A percentile compares a stretch with the other conserved stretches of the same genome.
Conservation (phyloP, 2,888 invertebrate species). For the Nudaria mundana region DNA sequence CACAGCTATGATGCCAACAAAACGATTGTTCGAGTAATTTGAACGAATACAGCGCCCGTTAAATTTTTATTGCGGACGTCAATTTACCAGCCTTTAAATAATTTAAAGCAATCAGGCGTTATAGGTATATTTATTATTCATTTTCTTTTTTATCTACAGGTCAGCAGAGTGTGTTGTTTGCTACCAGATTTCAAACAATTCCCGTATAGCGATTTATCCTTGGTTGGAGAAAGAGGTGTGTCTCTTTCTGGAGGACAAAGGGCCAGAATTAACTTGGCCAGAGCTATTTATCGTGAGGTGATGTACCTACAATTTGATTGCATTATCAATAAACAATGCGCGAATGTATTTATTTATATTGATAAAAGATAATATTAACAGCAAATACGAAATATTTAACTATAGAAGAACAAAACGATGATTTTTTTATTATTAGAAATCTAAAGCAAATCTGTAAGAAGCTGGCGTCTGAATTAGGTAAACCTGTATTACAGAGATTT, state of each 20-base stretch:
- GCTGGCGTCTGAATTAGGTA: no score
- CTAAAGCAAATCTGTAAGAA: no score
- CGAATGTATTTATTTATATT: neutral
- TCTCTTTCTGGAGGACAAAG: constrained; percentile 92
- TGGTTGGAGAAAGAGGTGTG: constrained; percentile 91
- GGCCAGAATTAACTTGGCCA: constrained; percentile 89
- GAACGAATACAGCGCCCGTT: constrained; percentile 5
- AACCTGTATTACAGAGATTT: no score
- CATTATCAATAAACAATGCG: constrained; percentile 1
- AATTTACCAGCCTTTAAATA: constrained; percentile 21
- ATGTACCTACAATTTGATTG: constrained; percentile 40
- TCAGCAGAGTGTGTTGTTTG: constrained; percentile 84
- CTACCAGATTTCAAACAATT: constrained; percentile 87
- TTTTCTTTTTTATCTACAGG: constrained; percentile 44
- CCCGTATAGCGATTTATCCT: constrained; percentile 87
- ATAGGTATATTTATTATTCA: constrained; percentile 11
- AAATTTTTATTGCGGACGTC: constrained; percentile 14
- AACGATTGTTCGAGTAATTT: constrained; percentile 1
- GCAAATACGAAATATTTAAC: no score
- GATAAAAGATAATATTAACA: neutral
- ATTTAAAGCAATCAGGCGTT: constrained; percentile 16
- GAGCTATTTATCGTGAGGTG: constrained; percentile 88
- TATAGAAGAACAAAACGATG: no score
- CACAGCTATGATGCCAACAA: neutral
- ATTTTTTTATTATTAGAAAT: no score